phyloP scores from a whole-genome alignment of 1,140 invertebrate species.

The Tetragonula clypearis region DNA sequence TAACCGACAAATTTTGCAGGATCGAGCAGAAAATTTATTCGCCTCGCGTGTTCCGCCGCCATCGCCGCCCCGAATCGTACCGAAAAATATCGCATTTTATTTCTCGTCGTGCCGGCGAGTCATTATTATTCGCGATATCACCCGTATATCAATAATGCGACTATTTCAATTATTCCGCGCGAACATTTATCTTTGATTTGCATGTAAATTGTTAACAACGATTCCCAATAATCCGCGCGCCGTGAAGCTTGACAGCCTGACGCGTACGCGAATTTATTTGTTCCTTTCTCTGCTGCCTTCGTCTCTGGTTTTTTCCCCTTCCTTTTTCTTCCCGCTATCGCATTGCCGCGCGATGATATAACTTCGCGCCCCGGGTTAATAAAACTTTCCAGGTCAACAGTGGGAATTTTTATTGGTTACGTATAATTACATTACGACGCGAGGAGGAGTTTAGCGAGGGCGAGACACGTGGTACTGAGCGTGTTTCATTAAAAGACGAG shows the following conservation, averaged over 20 bases:
- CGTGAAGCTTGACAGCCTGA: background rate
- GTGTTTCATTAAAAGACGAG: background rate
- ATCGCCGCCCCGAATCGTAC: background rate
- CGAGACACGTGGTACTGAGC: background rate
- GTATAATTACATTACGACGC: background rate
- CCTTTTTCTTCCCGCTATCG: background rate
- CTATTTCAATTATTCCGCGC: constrained; percentile 6
- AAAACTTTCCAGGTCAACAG: background rate
- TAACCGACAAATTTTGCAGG: constrained; percentile 7
- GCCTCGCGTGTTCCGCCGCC: no score
- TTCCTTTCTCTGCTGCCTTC: background rate
- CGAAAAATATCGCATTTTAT: background rate
- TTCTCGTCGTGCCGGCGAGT: background rate
- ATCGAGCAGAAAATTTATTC: background rate
- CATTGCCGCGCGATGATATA: background rate
- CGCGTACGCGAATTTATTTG: background rate
- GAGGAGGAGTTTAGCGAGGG: no score
- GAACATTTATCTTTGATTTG: constrained; percentile 22
- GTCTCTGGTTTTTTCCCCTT: background rate
- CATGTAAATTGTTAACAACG: constrained; percentile 21
- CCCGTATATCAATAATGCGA: background rate
- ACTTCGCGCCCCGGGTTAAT: background rate
- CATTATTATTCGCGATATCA: constrained; percentile 19
- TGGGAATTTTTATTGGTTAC: background rate
- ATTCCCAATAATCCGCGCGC: background rate